Evolutionary conservation across 2,113 vertebrate genomes (phyloP), one percentile per base, ranked within the genome.

Genomic region (Hystrix cristata): DNA sequence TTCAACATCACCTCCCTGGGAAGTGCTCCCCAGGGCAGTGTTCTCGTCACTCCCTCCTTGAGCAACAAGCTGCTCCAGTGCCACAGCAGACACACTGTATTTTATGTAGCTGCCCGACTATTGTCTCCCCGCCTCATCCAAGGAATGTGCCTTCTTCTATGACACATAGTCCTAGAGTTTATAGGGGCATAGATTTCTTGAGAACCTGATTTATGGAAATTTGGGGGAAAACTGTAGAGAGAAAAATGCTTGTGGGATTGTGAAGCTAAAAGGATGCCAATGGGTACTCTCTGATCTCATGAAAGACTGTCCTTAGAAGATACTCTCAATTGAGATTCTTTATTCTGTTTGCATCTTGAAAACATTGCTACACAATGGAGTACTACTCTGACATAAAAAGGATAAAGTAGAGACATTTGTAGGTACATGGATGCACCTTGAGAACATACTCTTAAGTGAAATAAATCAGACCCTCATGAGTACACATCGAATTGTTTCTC

Each of bases 121-220:
- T 84, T 59, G 21, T 83, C 78, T 91, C n/a, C 29, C 7, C n/a
- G 8, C 7, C 23, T 89, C 31, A 83, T 25, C 67, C 51, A 86
- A 80, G 27, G 62, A 91, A 46, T 95, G 27, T 92, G 15, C 72
- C 53, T 86, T 78, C 27, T 60, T 81, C 51, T 38, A 43, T 5
- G 3, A 38, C 65, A 27, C 4, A 31, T 69, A 19, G 46, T 59
- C 74, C 60, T 69, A 53, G 62, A 71, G 27, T 60, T 87, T 74
- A 86, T 29, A 96, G 51, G 74, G 46, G 23, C 12, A 43, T 53
- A 64, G 27, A 62, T 29, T 90, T 94, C 69, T 38, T 79, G 31
- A 91, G 34, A 80, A 85, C 64, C 88, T 89, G 38, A 79, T 87
- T 92, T 53, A 60, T 34, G 29, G 53, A 93, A 78, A 90, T 76